Evolutionary conservation across 2,113 vertebrate genomes (phyloP).

Genomic region (Actenoides hombroni): DNA sequence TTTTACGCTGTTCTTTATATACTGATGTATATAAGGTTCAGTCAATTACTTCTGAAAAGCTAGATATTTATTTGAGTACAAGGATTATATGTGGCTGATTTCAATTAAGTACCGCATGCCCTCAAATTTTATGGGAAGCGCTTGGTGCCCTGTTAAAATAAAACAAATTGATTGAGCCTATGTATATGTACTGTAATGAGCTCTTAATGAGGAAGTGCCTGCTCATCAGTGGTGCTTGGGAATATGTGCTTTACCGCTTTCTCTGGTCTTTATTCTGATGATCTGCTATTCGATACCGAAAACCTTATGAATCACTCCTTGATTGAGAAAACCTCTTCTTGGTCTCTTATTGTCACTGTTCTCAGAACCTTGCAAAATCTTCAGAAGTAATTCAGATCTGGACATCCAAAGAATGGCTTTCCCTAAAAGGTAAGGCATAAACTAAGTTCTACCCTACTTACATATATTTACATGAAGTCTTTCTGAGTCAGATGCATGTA

Average conservation of each 20-base stretch:
- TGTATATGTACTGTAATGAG: slow-evolving; percentile 1
- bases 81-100: background rate
- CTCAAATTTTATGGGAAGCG: background rate
- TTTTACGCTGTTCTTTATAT: background rate
- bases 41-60: background rate
- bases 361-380: background rate
- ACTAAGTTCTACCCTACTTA: background rate
- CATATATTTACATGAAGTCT: background rate
- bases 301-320: background rate
- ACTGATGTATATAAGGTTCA: background rate
- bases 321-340: background rate
- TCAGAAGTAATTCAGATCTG: background rate
- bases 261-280: background rate
- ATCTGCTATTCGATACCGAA: background rate
- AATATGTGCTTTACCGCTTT: background rate
- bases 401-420: background rate
- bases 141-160: background rate
- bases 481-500: background rate
- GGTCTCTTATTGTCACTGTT: background rate
- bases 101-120: background rate
- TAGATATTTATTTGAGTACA: background rate
- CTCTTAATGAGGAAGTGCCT: background rate
- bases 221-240: background rate
- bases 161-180: slow-evolving; percentile 16
- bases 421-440: background rate